A percentile compares a stretch with the other conserved stretches of the same genome.
Conservation (phyloP, 1,140 invertebrate species). For the Laodelphax striatellus region DNA sequence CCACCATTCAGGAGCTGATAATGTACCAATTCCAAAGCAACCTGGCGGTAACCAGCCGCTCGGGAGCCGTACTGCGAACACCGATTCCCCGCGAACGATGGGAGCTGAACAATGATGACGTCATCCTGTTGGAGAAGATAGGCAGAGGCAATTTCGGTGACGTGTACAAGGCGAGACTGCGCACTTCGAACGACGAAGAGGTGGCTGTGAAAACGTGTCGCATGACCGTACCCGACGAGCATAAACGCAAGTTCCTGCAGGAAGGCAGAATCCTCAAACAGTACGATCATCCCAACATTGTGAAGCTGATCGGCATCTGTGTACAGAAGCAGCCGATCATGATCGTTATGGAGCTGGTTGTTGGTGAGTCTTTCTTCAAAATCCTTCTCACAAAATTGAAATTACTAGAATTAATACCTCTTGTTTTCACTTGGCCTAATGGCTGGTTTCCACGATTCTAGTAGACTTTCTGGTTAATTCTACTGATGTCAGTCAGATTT, state of each 20-base stretch:
- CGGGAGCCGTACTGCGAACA: slow-evolving; percentile 75
- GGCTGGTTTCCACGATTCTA: too few species aligned
- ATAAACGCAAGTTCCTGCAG: slow-evolving; percentile 91
- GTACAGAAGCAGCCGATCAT: slow-evolving; percentile 97
- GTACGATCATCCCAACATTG: slow-evolving; percentile 94
- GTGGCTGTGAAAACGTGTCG: slow-evolving; percentile 95
- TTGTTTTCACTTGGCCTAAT: too few species aligned
- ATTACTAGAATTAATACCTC: too few species aligned
- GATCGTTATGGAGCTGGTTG: slow-evolving; percentile 98
- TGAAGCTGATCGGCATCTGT: slow-evolving; percentile 93
- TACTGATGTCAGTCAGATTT: too few species aligned
- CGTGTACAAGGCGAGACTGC: slow-evolving; percentile 83
- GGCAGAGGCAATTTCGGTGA: slow-evolving; percentile 95
- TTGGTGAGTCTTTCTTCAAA: slow-evolving; percentile 42
- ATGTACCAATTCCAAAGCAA: slow-evolving; percentile 73
- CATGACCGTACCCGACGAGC: slow-evolving; percentile 85
- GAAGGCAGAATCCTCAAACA: slow-evolving; percentile 93
- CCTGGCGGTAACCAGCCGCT: slow-evolving; percentile 78
- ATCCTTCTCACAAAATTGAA: too few species aligned
- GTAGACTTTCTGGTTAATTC: too few species aligned
- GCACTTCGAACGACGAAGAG: slow-evolving; percentile 58
- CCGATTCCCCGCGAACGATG: slow-evolving; percentile 85
- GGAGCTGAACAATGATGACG: slow-evolving; percentile 95
- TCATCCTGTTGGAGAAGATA: slow-evolving; percentile 85
- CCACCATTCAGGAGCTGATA: slow-evolving; percentile 84